phyloP scores from a whole-genome alignment of 1,140 invertebrate species.

The Batillaria attramentaria region DNA sequence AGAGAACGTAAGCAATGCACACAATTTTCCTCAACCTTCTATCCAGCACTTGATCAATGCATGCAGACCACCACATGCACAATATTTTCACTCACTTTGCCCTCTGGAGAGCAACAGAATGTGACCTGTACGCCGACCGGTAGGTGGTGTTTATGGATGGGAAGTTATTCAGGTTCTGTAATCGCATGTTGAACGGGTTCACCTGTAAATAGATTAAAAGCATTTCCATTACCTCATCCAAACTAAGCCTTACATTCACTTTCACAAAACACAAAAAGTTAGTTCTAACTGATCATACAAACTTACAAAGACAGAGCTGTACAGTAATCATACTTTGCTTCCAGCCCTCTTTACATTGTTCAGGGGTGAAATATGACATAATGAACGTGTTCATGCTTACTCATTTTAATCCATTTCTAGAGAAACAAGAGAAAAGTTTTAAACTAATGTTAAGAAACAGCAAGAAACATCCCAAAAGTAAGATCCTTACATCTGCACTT shows the following conservation, averaged over 20 bases:
- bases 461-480: too few species aligned
- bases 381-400: too few species aligned
- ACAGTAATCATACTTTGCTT: too few species aligned
- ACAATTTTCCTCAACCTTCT: neutral
- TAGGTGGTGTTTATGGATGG: slow-evolving; percentile 53
- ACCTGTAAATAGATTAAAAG: slow-evolving; percentile 45
- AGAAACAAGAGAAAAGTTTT: too few species aligned
- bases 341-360: too few species aligned
- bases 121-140: slow-evolving; percentile 60
- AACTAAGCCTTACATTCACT: neutral
- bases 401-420: too few species aligned
- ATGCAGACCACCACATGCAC: neutral
- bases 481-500: too few species aligned
- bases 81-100: slow-evolving; percentile 58
- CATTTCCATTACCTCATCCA: neutral
- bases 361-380: too few species aligned
- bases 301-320: too few species aligned
- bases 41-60: too few species aligned
- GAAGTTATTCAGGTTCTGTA: slow-evolving; percentile 60
- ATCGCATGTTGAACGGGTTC: slow-evolving; percentile 61
- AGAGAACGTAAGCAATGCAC: neutral
- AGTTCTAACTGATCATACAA: neutral
- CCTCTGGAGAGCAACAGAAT: slow-evolving; percentile 60
- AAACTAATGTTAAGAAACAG: too few species aligned
- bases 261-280: neutral